Evolutionary conservation across 2,113 vertebrate genomes (phyloP).

Genomic region (Aegithalos caudatus): DNA sequence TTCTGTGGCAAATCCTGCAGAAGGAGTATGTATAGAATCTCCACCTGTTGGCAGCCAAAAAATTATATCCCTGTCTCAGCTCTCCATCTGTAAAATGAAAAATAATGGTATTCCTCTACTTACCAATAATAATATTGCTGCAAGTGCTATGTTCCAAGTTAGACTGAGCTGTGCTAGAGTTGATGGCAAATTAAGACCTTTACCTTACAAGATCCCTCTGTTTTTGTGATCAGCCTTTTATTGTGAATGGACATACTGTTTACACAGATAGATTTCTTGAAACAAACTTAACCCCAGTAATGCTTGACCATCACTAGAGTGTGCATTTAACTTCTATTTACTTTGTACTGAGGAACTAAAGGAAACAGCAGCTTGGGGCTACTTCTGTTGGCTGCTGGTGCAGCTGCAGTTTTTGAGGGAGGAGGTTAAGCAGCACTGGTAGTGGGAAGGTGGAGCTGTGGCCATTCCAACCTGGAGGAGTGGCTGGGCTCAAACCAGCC

Average conservation of each 20-base stretch:
- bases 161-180: background rate
- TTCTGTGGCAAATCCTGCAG: background rate
- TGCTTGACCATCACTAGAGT: background rate
- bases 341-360: background rate
- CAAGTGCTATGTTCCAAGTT: background rate
- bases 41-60: background rate
- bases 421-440: background rate
- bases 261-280: accelerated
- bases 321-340: background rate
- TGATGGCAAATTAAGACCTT: background rate
- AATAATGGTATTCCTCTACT: background rate
- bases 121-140: background rate
- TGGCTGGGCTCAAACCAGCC: background rate
- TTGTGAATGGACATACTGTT: background rate
- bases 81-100: background rate
- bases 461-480: background rate
- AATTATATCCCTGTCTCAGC: background rate
- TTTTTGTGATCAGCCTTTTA: background rate
- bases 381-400: background rate
- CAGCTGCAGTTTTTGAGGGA: background rate
- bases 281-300: background rate
- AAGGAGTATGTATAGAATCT: background rate
- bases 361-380: background rate
- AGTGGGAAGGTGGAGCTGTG: accelerated
- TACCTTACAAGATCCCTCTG: background rate